phyloP scores from a whole-genome alignment of 2,888 invertebrate species.

The Eupeodes latifasciatus region DNA sequence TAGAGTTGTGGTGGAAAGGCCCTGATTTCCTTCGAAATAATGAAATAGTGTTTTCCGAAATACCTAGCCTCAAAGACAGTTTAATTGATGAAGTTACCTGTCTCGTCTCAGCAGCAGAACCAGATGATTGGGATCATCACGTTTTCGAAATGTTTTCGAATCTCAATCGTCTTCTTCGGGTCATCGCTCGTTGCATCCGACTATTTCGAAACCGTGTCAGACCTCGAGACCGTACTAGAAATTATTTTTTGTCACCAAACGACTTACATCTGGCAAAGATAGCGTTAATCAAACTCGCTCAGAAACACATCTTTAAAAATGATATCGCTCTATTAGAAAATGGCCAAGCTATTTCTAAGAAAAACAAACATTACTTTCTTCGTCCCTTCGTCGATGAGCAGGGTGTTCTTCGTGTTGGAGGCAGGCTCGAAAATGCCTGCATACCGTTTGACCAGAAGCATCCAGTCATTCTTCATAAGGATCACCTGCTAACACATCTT shows the following conservation, averaged over 20 bases:
- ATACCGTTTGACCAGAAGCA: constrained; percentile 27
- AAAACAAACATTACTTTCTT: constrained; percentile 6
- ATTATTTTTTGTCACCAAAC: neutral
- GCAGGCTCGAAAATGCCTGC: constrained; percentile 9
- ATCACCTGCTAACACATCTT: neutral
- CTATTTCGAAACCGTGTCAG: neutral
- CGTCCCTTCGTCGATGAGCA: constrained; percentile 8
- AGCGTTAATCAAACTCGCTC: neutral
- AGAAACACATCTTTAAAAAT: neutral
- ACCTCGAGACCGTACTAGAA: neutral
- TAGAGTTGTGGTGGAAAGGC: constrained; percentile 31
- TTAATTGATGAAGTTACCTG: neutral
- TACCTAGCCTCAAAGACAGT: neutral
- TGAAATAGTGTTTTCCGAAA: neutral
- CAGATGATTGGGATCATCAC: neutral
- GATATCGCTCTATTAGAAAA: neutral
- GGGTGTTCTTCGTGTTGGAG: constrained; percentile 28
- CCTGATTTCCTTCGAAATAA: constrained; percentile 9
- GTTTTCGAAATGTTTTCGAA: neutral
- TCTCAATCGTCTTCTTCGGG: constrained; percentile 16
- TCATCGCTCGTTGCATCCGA: constrained; percentile 33
- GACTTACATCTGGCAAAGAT: neutral
- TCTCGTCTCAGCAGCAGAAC: neutral
- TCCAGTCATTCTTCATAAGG: constrained; percentile 8
- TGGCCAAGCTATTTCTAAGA: neutral